These are phyloP conservation scores for Phaedon cochleariae DNA, from an alignment of 2,888 invertebrate species.

Conservation along the genomic window DNA sequence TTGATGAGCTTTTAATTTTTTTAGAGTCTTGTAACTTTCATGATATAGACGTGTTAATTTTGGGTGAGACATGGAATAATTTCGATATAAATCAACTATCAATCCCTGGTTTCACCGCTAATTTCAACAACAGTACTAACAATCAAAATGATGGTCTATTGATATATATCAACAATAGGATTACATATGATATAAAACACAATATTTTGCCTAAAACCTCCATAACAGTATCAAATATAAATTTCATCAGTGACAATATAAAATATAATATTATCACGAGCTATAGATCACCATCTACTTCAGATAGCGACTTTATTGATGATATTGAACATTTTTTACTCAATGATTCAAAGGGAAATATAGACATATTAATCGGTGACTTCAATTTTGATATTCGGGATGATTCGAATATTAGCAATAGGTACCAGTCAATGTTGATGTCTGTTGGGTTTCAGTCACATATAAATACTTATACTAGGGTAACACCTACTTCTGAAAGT, in stretches of 20 bases:
- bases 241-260: neutral
- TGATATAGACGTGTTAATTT: conserved; percentile 1
- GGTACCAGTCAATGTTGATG: too few relatives aligned
- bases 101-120: neutral
- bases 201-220: neutral
- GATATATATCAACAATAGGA: neutral
- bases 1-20: neutral
- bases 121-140: neutral
- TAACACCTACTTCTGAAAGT: too few relatives aligned
- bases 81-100: neutral
- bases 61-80: conserved; percentile 1
- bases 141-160: neutral
- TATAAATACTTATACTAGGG: too few relatives aligned
- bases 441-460: too few relatives aligned
- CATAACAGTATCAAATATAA: conserved; percentile 1
- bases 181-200: neutral
- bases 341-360: neutral
- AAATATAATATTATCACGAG: neutral
- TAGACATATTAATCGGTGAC: too few relatives aligned
- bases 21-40: neutral
- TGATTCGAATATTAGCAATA: too few relatives aligned
- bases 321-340: neutral
- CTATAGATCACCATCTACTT: conserved; percentile 6
- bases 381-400: too few relatives aligned
- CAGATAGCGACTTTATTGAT: neutral